These are phyloP conservation scores for Nipponacmea schrenckii DNA, from an alignment of 2,888 invertebrate genomes.

Conservation along the genomic window DNA sequence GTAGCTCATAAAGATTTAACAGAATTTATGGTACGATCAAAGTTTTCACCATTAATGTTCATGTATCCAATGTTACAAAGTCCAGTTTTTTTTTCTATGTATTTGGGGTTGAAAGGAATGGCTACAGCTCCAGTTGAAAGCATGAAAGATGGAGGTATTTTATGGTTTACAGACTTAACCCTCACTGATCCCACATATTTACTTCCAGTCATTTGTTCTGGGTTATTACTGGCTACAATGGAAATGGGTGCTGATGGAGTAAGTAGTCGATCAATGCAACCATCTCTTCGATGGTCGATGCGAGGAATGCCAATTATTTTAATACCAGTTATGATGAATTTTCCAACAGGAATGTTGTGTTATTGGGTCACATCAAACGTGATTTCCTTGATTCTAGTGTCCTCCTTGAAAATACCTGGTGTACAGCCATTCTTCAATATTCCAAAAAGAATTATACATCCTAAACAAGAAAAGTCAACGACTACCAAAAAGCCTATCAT, in stretches of 20 bases:
- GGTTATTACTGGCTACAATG: conserved; percentile 84
- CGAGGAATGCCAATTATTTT: conserved; percentile 81
- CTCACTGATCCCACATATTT: conserved; percentile 88
- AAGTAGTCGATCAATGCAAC: conserved; percentile 59
- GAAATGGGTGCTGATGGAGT: conserved; percentile 82
- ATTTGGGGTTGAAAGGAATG: conserved; percentile 88
- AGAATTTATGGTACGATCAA: not conserved
- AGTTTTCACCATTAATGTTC: not conserved
- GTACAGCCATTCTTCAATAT: no score
- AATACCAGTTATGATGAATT: conserved; percentile 87
- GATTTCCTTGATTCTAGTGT: no score
- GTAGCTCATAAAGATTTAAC: conserved; percentile 71
- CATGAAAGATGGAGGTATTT: conserved; percentile 85
- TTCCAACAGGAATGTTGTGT: conserved; percentile 74
- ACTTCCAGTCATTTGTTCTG: conserved; percentile 85
- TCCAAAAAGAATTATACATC: no score
- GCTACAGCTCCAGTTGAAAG: conserved; percentile 90
- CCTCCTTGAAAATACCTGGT: no score
- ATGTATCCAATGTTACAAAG: conserved; percentile 65
- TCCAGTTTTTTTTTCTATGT: conserved; percentile 92
- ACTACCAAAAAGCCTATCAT: conserved; percentile 25
- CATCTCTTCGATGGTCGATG: conserved; percentile 80
- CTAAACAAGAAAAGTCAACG: no score
- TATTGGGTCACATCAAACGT: no score
- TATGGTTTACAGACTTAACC: conserved; percentile 94